phyloP scores from a whole-genome alignment of 2,797 vertebrate species.

The Caiman crocodilus region DNA sequence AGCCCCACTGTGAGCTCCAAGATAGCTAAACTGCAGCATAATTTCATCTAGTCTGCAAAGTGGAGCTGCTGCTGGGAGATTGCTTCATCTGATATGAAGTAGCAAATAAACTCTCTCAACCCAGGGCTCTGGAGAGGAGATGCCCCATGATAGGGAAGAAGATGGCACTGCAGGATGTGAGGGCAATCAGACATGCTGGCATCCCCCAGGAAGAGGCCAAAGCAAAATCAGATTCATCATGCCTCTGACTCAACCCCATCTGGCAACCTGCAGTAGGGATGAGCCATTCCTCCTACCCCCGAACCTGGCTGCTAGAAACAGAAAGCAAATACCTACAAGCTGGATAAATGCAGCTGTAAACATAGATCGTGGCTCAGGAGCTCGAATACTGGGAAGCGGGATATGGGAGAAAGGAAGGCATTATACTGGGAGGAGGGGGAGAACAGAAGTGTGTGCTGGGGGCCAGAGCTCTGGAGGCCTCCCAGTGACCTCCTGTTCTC shows the following conservation, averaged over 20 bases:
- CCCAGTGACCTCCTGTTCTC: neutral
- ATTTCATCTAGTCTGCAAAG: neutral
- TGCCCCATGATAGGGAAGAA: neutral
- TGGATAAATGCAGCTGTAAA: neutral
- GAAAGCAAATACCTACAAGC: neutral
- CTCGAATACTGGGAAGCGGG: neutral
- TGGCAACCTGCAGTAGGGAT: neutral
- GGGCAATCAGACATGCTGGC: neutral
- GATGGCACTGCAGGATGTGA: neutral
- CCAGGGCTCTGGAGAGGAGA: neutral
- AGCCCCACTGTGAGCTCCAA: neutral
- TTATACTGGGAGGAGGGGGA: neutral
- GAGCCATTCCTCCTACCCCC: neutral
- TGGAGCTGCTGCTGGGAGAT: conserved; percentile 23
- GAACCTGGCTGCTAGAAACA: neutral
- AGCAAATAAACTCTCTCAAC: neutral
- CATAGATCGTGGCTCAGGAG: neutral
- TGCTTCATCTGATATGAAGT: neutral
- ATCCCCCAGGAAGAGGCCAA: neutral
- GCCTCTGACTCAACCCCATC: neutral
- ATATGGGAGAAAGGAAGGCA: too few species aligned
- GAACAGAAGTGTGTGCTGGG: neutral
- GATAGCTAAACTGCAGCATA: neutral
- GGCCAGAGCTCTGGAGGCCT: too few species aligned
- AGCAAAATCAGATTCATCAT: neutral